Evolutionary conservation across 2,888 invertebrate species (phyloP), one percentile per base, ranked within the genome.

Genomic region (Hirtodrosophila alboralis): DNA sequence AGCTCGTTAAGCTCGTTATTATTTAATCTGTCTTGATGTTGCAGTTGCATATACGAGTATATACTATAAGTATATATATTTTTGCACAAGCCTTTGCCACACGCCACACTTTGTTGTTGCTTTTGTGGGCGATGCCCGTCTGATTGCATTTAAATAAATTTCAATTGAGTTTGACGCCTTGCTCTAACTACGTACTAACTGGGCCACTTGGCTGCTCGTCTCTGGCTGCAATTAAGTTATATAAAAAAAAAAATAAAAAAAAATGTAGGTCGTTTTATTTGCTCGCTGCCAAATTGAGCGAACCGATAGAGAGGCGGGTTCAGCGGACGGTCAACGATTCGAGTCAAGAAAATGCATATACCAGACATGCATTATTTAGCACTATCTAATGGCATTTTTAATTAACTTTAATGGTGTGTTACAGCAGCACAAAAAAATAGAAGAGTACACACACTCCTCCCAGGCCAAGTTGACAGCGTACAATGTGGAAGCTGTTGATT

Each of bases 121-220:
- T n/a, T 58, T 60, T 54, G 77, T 71, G 69, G 81, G 74, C 69
- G 60, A 57, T 65, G 71, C 30, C 23, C 64, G 56, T 56, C 62
- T 75, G 79, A 66, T 70, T 87, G 69, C 84, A 85, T 80, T 86
- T 75, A 62, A 87, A 81, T 79, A 80, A 85, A 85, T 73, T 78
- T 83, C 73, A 87, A 83, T 85, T 85, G 73, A 75, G 61, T 53
- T n/a, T 64, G 74, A 66, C 74, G 84, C 58, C 75, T 54, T 40
- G 37, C 43, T 59, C 47, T 14, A 61, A 41, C 45, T 18, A 31
- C 31, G 6, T 49, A 47, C 53, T 57, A 73, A 76, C 67, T 75
- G 57, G 79, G 36, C 52, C 75, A 61, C 44, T 57, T 66, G 51
- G 14, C 40, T 41, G 52, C 28, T 33, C 49, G 43, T 34, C 57